These are phyloP conservation scores for Notothenia rossii DNA, from an alignment of 2,113 vertebrate species.

Conservation along the genomic window DNA sequence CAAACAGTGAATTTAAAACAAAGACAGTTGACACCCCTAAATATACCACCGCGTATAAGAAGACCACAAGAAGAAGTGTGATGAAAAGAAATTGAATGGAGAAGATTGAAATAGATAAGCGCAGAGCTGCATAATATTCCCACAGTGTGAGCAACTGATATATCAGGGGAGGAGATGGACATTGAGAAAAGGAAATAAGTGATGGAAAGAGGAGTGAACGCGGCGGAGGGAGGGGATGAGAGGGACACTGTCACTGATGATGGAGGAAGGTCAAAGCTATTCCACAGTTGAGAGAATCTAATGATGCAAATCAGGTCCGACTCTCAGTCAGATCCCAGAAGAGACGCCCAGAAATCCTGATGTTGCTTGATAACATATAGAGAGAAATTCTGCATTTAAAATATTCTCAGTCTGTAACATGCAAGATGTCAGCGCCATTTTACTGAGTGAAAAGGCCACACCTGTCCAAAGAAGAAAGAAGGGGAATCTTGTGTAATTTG, in stretches of 20 bases:
- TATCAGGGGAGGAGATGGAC: constrained; percentile 44
- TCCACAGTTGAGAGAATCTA: constrained; percentile 70
- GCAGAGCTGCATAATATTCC: constrained; percentile 32
- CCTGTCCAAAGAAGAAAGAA: constrained; percentile 18
- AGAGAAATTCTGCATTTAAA: constrained; percentile 6
- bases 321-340: constrained; percentile 48
- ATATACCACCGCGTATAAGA: constrained; percentile 14
- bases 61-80: constrained; percentile 4
- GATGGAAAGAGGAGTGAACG: constrained; percentile 33
- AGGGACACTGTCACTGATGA: constrained; percentile 64
- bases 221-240: constrained; percentile 20
- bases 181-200: constrained; percentile 36
- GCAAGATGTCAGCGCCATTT: constrained; percentile 25
- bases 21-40: constrained; percentile 22
- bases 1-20: constrained; percentile 51
- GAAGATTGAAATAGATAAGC: constrained; percentile 40
- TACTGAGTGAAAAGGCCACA: constrained; percentile 44
- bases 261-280: constrained; percentile 77
- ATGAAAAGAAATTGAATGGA: constrained; percentile 38
- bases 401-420: not conserved
- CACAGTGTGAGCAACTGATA: constrained; percentile 22
- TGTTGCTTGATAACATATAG: constrained; percentile 12
- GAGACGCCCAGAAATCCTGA: constrained; percentile 37
- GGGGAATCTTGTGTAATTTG: constrained; percentile 17
- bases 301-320: constrained; percentile 77